These are phyloP conservation scores for Nothoprocta perdicaria DNA, from an alignment of 2,113 vertebrate species.

Conservation along the genomic window DNA sequence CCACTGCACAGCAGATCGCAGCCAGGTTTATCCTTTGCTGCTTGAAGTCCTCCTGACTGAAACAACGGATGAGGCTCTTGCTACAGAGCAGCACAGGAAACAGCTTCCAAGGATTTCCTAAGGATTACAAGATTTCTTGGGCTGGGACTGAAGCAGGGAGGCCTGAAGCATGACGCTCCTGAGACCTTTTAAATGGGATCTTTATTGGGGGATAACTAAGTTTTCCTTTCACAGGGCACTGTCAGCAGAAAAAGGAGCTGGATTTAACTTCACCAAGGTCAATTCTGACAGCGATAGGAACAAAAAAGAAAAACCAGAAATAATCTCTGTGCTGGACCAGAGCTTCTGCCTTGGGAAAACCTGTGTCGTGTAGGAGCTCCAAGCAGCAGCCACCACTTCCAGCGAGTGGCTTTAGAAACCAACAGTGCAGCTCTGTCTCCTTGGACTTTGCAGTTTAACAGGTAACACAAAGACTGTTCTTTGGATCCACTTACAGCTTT, in stretches of 20 bases:
- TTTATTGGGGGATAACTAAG: background rate
- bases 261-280: background rate
- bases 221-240: background rate
- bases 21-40: background rate
- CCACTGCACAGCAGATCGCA: background rate
- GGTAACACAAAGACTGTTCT: background rate
- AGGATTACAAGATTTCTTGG: conserved; percentile 12
- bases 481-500: background rate
- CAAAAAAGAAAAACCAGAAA: background rate
- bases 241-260: background rate
- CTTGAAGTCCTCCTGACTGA: background rate
- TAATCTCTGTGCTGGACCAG: background rate
- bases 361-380: rapidly evolving
- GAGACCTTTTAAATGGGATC: background rate
- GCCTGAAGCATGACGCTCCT: background rate
- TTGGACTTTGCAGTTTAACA: background rate
- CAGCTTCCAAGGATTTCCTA: background rate
- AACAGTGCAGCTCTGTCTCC: background rate
- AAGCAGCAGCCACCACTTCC: background rate
- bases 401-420: background rate
- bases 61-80: background rate
- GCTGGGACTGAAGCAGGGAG: background rate
- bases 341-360: background rate
- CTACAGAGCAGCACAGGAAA: background rate
- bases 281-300: background rate